phyloP scores from a whole-genome alignment of 2,113 vertebrate genomes.

The human (Homo sapiens) region DNA sequence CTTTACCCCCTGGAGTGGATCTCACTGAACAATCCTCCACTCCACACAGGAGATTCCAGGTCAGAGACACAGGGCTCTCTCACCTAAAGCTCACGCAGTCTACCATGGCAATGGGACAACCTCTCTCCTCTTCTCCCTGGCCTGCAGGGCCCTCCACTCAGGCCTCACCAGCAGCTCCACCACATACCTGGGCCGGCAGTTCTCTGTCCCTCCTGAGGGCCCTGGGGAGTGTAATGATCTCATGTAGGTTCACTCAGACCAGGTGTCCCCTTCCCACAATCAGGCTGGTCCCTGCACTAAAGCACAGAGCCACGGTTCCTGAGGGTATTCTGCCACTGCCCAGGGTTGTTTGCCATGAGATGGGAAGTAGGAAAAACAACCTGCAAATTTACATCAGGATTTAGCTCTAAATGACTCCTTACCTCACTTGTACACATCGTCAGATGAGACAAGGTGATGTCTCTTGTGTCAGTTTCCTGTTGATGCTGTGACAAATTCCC shows the following conservation, averaged over 20 bases:
- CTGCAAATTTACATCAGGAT: background rate
- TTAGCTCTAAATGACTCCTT: background rate
- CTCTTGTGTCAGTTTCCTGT: background rate
- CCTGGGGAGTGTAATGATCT: fast-evolving
- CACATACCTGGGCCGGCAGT: background rate
- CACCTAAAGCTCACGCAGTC: background rate
- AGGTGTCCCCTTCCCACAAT: background rate
- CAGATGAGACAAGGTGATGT: background rate
- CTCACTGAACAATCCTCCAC: background rate
- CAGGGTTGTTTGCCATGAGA: background rate
- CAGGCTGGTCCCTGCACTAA: too few relatives aligned
- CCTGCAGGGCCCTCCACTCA: fast-evolving
- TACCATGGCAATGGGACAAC: fast-evolving
- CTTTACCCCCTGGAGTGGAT: background rate
- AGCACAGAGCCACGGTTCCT: background rate
- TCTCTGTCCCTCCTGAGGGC: background rate
- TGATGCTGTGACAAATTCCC: background rate
- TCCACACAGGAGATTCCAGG: background rate
- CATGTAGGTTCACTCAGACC: fast-evolving
- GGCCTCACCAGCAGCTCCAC: background rate
- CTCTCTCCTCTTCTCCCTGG: background rate
- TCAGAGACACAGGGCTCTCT: background rate
- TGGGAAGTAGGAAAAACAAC: background rate
- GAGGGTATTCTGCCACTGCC: too few relatives aligned
- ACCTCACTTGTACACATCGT: too few relatives aligned